Base-by-base conservation (phyloP, 2,113 vertebrate genomes). In the Trogon surrucura region DNA sequence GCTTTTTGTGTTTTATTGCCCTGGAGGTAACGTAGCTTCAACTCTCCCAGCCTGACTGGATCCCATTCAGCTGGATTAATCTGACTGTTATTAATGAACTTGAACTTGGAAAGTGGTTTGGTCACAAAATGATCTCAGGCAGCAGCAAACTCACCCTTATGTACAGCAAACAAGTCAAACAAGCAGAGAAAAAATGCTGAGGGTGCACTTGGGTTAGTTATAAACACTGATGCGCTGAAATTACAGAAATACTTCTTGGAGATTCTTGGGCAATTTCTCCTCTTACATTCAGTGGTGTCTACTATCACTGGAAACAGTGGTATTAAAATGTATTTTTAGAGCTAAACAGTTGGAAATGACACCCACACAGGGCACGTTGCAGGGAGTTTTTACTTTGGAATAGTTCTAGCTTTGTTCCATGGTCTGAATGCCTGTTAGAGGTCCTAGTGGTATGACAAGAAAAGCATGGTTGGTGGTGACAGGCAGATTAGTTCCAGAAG, bases 51-150 rank as follows among this genome's bases (percentile, higher is more conserved):
- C 36, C 61, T 71, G 54, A 88, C 66, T 89, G 81, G 47, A 89
- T 86, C 53, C 67, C 61, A 57, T 92, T 92, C 78, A 93, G 47
- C 57, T 72, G 57, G 56, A 91, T 84, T 95, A 91, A 84, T 87
- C 50, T 88, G 44, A 61, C n/a, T 75, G 18, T 79, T 89, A 70
- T 80, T 83, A 85, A 89, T 88, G 34, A 87, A 83, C 47, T 67
- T 85, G 69, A 93, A 93, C 36, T 66, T 54, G 48, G 53, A 91
- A 69, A 91, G 27, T 62, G 12, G 50, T 77, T 88, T 83, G 80
- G 85, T 53, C 50, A 44, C 67, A 72, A 88, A 88, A 89, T 44
- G 48, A 69, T 29, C 80, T 87, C 45, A 50, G 50, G 65, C 72
- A 78, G 65, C 64, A 78, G 48, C 77, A 82, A 88, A 51, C 30